A percentile compares a stretch with the other conserved stretches of the same genome.
Evolutionary conservation across 2,797 vertebrate species (phyloP).

Genomic region (Jordanella pulchra): DNA sequence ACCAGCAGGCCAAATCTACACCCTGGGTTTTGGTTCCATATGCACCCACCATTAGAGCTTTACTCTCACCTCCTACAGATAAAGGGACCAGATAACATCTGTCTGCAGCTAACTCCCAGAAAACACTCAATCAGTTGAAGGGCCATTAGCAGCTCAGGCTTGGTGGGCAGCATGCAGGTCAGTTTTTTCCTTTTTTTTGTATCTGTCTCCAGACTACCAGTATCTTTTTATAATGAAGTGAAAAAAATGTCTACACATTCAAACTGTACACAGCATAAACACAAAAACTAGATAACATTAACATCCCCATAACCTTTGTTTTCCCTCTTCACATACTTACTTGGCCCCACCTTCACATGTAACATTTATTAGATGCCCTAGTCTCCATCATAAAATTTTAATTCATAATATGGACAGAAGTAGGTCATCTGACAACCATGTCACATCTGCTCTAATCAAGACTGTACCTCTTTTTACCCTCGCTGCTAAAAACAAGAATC

Average conservation of each 20-base stretch:
- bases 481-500: conserved; percentile 52
- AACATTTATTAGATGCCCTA: conserved; percentile 77
- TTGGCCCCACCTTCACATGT: conserved; percentile 59
- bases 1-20: conserved; percentile 55
- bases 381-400: conserved; percentile 82
- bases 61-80: conserved; percentile 60
- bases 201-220: conserved; percentile 36
- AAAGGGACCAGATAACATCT: conserved; percentile 64
- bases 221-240: conserved; percentile 7
- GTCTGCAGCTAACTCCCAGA: conserved; percentile 60
- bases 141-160: conserved; percentile 59
- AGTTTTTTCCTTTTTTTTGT: conserved; percentile 21
- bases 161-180: conserved; percentile 50
- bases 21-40: conserved; percentile 51
- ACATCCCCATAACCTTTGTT: conserved; percentile 52
- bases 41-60: conserved; percentile 59
- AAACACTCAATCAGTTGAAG: conserved; percentile 74
- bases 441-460: conserved; percentile 81
- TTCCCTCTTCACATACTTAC: conserved; percentile 39
- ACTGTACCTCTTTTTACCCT: conserved; percentile 67
- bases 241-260: conserved; percentile 18
- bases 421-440: conserved; percentile 84
- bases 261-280: neutral
- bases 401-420: conserved; percentile 82
- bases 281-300: conserved; percentile 6